Evolutionary conservation across 2,113 vertebrate genomes (phyloP), one percentile per base, ranked within the genome.

Genomic region (Caretta caretta): DNA sequence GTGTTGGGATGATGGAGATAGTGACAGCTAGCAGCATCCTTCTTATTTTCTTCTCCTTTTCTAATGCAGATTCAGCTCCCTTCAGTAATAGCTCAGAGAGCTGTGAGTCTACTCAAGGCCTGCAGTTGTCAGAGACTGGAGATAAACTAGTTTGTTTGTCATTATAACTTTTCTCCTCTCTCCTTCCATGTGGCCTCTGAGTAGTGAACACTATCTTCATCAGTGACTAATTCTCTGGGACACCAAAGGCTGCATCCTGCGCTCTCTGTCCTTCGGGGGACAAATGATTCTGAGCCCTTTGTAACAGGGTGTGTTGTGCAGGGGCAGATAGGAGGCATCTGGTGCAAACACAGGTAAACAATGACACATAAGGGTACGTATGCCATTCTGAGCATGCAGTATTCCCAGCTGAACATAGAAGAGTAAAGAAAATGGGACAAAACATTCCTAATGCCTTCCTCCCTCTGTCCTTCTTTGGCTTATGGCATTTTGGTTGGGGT

Each of bases 121-220:
- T 20, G 2, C 54, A 83, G 13, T 90, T 88, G 89, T 87, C 79
- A 94, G 53, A 54, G 53, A 54, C 8, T 54, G 53, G 53, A 54
- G 53, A 54, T 54, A 54, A 54, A 54, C 53, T 93, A 56, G 92
- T 96, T 89, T 94, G 10, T 56, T 84, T 84, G 79, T 76, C 0
- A 0, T 72, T 95, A 56, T 59, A 94, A 95, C 50, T 94, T 93
- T 22, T 54, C 24, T 51, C 82, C 2, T 94, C 90, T 78, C 88
- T 95, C 93, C 24, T 6, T 50, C 35, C 35, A 0, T 86, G 49
- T 92, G 87, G 89, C 87, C 92, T 90, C 90, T 85, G 83, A 96
- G 72, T 94, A 89, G 90, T 86, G 94, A 96, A 59, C 90, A 91
- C 92, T 92, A 90, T 25, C 90, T 84, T 94, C 80, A 86, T 42